Evolutionary conservation across 1,140 invertebrate genomes (phyloP).

Genomic region (Drosophila sproati): DNA sequence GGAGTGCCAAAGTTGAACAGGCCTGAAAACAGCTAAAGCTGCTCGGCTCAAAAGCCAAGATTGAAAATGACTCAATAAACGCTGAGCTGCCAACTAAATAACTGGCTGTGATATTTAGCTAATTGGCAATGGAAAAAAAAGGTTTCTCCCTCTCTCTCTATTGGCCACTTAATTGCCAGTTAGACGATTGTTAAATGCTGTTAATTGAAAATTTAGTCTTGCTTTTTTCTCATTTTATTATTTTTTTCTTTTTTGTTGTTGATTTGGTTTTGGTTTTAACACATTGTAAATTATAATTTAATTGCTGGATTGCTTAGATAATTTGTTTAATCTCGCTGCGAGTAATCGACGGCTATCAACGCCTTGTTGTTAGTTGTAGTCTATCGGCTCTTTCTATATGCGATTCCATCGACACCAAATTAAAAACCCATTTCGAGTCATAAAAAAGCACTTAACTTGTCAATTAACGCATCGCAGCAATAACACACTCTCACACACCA

Average conservation of each 20-base stretch:
- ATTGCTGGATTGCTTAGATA: constrained; percentile 50
- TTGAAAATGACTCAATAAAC: constrained; percentile 53
- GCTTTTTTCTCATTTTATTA: constrained; percentile 33
- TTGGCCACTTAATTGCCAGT: constrained; percentile 37
- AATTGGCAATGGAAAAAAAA: neutral
- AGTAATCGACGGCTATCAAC: constrained; percentile 57
- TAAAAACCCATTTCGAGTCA: constrained; percentile 78
- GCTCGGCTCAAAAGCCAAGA: constrained; percentile 24
- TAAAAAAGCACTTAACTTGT: constrained; percentile 84
- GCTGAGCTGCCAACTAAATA: neutral
- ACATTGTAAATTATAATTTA: constrained; percentile 80
- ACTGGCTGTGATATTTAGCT: neutral
- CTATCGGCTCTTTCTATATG: constrained; percentile 25
- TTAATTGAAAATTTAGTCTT: constrained; percentile 26
- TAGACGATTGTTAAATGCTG: neutral
- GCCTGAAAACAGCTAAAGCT: neutral
- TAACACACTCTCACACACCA: constrained; percentile 16
- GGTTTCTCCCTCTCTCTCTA: neutral
- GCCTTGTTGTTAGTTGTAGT: constrained; percentile 40
- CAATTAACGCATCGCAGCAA: constrained; percentile 68
- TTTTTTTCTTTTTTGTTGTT: constrained; percentile 6
- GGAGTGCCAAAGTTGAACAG: neutral
- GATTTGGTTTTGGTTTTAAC: constrained; percentile 12
- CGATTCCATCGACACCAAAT: constrained; percentile 77
- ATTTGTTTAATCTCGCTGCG: constrained; percentile 64